phyloP scores from a whole-genome alignment of 2,888 invertebrate genomes.

The Catonia carolina region DNA sequence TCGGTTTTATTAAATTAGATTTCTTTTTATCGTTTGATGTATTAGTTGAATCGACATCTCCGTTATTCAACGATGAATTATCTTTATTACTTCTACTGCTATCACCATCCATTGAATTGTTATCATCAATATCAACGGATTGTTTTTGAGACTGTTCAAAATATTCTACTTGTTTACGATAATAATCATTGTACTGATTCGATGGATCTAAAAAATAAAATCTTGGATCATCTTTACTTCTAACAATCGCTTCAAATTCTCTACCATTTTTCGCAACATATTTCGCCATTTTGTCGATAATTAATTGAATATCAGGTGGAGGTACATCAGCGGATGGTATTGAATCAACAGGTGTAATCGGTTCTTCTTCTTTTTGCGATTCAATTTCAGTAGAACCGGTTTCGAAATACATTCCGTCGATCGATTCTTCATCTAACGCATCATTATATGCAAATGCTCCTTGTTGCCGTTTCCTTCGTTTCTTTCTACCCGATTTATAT shows the following conservation, averaged over 20 bases:
- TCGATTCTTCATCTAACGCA: neutral
- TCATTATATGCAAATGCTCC: conserved; percentile 6
- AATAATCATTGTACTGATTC: conserved; percentile 75
- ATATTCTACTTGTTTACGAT: conserved; percentile 58
- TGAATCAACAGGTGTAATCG: neutral
- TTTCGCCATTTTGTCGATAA: conserved; percentile 94
- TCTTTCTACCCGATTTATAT: neutral
- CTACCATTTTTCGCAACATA: conserved; percentile 94
- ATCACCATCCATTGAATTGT: neutral
- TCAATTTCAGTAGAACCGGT: neutral
- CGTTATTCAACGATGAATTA: neutral
- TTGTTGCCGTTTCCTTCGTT: conserved; percentile 1
- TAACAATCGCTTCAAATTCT: conserved; percentile 84
- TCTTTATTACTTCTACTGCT: neutral
- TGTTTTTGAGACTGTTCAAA: conserved; percentile 42
- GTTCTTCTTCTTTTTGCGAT: neutral
- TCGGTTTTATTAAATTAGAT: conserved; percentile 41
- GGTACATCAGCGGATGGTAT: conserved; percentile 47
- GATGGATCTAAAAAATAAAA: conserved; percentile 78
- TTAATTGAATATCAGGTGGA: conserved; percentile 72
- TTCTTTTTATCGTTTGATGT: neutral
- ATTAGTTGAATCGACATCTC: neutral
- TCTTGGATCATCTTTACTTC: conserved; percentile 71
- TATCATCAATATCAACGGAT: conserved; percentile 27
- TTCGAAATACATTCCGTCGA: neutral